Conservation (phyloP, 2,888 invertebrate species). For the Eledone cirrhosa region DNA sequence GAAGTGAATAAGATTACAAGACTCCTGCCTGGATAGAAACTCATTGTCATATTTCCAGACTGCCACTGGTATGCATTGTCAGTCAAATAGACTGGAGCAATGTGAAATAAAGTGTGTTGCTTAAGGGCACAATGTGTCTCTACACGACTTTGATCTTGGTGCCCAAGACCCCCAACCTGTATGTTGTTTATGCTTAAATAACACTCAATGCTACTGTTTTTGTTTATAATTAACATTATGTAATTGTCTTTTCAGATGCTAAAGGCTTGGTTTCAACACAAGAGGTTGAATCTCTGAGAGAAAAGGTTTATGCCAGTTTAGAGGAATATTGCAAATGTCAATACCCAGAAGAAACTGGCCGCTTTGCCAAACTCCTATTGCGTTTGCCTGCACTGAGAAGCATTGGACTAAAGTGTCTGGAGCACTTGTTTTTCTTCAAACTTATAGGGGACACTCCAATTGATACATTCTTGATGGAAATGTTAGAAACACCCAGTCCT, state of each 20-base stretch:
- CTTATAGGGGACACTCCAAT: conserved; percentile 87
- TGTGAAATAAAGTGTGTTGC: too few relatives aligned
- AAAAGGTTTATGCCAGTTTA: conserved; percentile 92
- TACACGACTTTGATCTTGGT: too few relatives aligned
- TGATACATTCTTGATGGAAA: conserved; percentile 75
- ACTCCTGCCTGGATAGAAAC: too few relatives aligned
- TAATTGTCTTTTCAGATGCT: conserved; percentile 74
- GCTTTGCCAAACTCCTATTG: conserved; percentile 90
- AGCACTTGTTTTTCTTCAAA: conserved; percentile 93
- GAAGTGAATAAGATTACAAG: too few relatives aligned
- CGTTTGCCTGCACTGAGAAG: conserved; percentile 67
- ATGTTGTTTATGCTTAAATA: too few relatives aligned
- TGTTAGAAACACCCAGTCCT: conserved; percentile 61
- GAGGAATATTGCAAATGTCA: conserved; percentile 92
- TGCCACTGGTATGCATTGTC: too few relatives aligned
- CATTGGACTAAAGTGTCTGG: conserved; percentile 83
- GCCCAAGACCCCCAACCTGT: too few relatives aligned
- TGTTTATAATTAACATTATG: too few relatives aligned
- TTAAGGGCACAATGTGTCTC: too few relatives aligned
- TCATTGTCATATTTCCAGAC: too few relatives aligned
- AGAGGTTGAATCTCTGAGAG: conserved; percentile 75
- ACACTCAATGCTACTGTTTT: too few relatives aligned
- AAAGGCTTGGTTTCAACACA: conserved; percentile 82
- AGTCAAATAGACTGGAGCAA: too few relatives aligned
- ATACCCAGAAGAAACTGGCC: conserved; percentile 89